Evolutionary conservation across 2,797 vertebrate genomes (phyloP), one percentile per base, ranked within the genome.

Genomic region (Lateolabrax maculatus): DNA sequence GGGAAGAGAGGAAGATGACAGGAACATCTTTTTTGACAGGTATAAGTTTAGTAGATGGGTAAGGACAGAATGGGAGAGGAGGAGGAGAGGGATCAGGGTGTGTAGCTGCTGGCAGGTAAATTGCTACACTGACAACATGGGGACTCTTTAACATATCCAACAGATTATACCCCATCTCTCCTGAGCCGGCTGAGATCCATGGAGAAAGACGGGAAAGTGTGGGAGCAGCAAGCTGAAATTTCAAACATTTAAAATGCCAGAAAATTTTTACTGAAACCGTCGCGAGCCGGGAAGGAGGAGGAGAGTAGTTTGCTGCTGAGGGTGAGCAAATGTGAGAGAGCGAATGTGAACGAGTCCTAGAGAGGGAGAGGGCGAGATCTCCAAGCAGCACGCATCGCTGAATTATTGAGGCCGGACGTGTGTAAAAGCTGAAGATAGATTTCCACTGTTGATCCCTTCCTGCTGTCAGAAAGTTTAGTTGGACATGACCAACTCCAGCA

Each of bases 391-490:
- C 10, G 75, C 79, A 76, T 81, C 44, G 13, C 77, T 94, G 84
- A 94, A 93, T 93, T 90, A 93, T 94, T 93, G 84, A 92, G 85
- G 70, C 73, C 77, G 72, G 79, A 89, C 55, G 79, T 85, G 84
- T 89, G 87, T 88, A 70, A 75, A 74, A 90, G 86, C 82, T 85
- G 79, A 77, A 89, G 83, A 88, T 80, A 86, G 74, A 89, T 92
- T 88, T 88, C 86, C 79, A 80, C 60, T 60, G 87, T 76, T 80
- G 90, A 91, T 91, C 86, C 80, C 82, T 81, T 84, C 84, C 84
- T 70, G 86, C 84, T 90, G 92, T 91, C 88, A 90, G 61, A 87
- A 90, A 91, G 90, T 93, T 93, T 77, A 87, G 88, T 87, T 78
- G 90, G 84, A 91, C 88, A 89, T 5, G 37, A 88, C 69, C 87